A percentile compares a stretch with the other conserved stretches of the same genome.
Evolutionary conservation across 2,888 invertebrate species (phyloP).

Genomic region (Drosophila lutescens): DNA sequence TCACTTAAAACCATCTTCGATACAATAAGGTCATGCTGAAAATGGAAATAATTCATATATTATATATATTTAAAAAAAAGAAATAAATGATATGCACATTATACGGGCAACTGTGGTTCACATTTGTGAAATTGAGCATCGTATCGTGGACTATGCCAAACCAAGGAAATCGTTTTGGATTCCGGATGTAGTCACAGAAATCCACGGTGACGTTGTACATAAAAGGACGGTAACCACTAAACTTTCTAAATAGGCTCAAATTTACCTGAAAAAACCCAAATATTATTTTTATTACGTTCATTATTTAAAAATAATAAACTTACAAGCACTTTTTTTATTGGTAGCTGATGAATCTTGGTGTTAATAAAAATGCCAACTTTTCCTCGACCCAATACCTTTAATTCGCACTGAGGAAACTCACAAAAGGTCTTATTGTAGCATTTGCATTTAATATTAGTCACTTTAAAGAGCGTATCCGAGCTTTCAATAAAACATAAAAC

Average conservation of each 20-base stretch:
- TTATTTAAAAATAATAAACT: too few relatives aligned
- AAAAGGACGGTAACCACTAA: conserved; percentile 29
- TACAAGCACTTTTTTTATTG: conserved; percentile 5
- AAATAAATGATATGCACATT: neutral
- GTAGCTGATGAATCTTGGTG: conserved; percentile 20
- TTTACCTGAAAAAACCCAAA: conserved; percentile 5
- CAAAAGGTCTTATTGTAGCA: conserved; percentile 16
- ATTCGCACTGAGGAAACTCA: conserved; percentile 15
- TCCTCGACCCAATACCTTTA: conserved; percentile 31
- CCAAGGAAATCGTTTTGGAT: conserved; percentile 15
- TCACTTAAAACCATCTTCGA: conserved; percentile 14
- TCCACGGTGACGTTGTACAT: conserved; percentile 24
- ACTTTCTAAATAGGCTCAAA: conserved; percentile 19
- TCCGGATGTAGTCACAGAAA: conserved; percentile 12
- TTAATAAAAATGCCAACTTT: conserved; percentile 22
- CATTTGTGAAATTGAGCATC: neutral
- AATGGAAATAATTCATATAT: too few relatives aligned
- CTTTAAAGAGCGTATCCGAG: conserved; percentile 13
- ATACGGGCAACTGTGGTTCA: conserved; percentile 31
- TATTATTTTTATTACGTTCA: too few relatives aligned
- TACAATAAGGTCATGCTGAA: conserved; percentile 26
- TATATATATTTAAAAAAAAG: neutral
- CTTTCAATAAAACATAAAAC: too few relatives aligned
- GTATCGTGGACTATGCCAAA: neutral
- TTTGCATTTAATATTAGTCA: conserved; percentile 31